phyloP scores from a whole-genome alignment of 2,113 vertebrate species.

The Aptenodytes forsteri region DNA sequence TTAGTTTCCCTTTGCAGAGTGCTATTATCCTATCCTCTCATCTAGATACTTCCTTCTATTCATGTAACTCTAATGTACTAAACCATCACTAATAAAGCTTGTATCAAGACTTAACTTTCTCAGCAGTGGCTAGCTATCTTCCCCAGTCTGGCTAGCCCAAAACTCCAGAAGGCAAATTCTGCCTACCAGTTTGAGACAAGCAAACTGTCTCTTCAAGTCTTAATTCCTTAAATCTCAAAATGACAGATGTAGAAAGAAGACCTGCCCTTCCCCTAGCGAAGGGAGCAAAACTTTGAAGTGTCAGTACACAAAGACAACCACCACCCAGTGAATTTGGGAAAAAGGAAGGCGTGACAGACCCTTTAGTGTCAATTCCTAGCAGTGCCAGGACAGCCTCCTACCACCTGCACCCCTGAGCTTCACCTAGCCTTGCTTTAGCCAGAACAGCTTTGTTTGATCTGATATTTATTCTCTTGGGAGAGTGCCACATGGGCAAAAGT shows the following conservation, averaged over 20 bases:
- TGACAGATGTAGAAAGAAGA: not conserved
- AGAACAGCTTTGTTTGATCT: not conserved
- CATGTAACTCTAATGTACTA: fast-evolving
- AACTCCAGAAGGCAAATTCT: not conserved
- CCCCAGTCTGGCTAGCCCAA: not conserved
- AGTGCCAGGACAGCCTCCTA: not conserved
- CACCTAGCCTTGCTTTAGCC: not conserved
- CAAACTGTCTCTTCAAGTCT: not conserved
- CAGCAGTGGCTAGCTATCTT: not conserved
- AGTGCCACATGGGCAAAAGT: fast-evolving
- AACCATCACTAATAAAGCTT: not conserved
- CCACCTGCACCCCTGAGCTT: not conserved
- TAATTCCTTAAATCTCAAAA: not conserved
- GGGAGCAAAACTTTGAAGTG: not conserved
- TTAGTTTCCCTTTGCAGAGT: not conserved
- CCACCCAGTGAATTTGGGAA: not conserved
- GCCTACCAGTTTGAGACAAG: not conserved
- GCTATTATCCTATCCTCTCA: not conserved
- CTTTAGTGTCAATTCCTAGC: not conserved
- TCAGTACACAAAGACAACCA: not conserved
- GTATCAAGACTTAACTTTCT: not conserved
- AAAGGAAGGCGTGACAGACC: not conserved
- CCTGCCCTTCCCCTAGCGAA: not conserved
- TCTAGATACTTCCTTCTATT: not conserved
- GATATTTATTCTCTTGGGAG: not conserved